A percentile compares a stretch with the other conserved stretches of the same genome.
These are phyloP conservation scores for Portevinia maculata DNA, from an alignment of 2,888 invertebrate species.

Conservation along the genomic window DNA sequence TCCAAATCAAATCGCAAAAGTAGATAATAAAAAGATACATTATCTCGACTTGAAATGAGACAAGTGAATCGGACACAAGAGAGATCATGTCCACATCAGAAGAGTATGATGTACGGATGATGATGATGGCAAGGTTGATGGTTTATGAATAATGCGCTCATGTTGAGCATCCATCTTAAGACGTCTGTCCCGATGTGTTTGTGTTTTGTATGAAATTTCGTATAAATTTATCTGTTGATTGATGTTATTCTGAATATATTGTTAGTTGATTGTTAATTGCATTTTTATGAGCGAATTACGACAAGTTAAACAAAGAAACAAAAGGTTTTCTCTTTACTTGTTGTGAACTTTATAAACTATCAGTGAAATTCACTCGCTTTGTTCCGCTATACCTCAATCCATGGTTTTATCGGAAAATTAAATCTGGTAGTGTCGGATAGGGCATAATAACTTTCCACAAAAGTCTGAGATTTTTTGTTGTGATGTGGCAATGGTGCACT, in stretches of 20 bases:
- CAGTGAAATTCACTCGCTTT: neutral
- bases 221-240: slow-evolving; percentile 63
- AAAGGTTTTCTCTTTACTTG: neutral
- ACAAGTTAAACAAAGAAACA: neutral
- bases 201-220: slow-evolving; percentile 26
- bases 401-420: neutral
- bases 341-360: neutral
- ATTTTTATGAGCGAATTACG: slow-evolving; percentile 54
- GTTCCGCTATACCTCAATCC: neutral
- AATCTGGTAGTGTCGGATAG: slow-evolving; percentile 14
- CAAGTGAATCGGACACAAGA: slow-evolving; percentile 73
- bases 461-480: slow-evolving; percentile 19
- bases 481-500: slow-evolving; percentile 50
- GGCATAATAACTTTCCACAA: slow-evolving; percentile 30
- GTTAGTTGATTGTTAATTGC: slow-evolving; percentile 56
- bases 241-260: slow-evolving; percentile 57
- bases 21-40: slow-evolving; percentile 73
- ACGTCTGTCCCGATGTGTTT: slow-evolving; percentile 6
- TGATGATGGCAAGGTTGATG: slow-evolving; percentile 64
- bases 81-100: slow-evolving; percentile 62
- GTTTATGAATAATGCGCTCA: slow-evolving; percentile 71
- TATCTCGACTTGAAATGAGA: slow-evolving; percentile 72
- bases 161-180: slow-evolving; percentile 18
- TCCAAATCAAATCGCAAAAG: slow-evolving; percentile 63
- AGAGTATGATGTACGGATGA: slow-evolving; percentile 58